Conservation (phyloP, 2,888 invertebrate genomes). For the Amiota mariae region DNA sequence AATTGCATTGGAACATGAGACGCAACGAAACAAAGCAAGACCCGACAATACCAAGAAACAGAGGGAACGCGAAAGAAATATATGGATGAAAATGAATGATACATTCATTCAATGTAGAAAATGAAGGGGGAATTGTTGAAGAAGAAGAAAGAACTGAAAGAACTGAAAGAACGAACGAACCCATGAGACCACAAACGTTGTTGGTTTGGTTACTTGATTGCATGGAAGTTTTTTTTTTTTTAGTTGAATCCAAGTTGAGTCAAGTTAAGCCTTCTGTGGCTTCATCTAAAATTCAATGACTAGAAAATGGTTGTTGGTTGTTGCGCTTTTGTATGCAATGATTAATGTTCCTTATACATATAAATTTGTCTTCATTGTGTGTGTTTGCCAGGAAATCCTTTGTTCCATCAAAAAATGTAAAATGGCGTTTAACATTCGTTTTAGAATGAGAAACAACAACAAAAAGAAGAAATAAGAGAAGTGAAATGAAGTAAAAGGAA, state of each 20-base stretch:
- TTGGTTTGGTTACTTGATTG: background rate
- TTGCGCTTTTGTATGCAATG: slow-evolving; percentile 16
- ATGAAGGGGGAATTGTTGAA: background rate
- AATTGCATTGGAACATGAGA: background rate
- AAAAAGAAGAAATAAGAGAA: too few relatives aligned
- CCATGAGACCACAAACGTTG: slow-evolving; percentile 8
- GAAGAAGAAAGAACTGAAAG: too few relatives aligned
- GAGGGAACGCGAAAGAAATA: background rate
- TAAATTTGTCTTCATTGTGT: background rate
- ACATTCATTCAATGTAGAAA: too few relatives aligned
- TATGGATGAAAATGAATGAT: too few relatives aligned
- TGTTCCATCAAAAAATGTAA: background rate
- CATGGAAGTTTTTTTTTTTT: background rate
- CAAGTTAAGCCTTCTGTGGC: background rate
- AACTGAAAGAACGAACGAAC: background rate
- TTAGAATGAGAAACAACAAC: too few relatives aligned
- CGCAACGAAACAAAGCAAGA: background rate
- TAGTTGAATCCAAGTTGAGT: background rate
- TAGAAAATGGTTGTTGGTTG: slow-evolving; percentile 16
- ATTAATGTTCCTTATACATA: slow-evolving; percentile 5
- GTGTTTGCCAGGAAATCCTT: slow-evolving; percentile 8
- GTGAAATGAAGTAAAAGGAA: background rate
- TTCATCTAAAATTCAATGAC: slow-evolving; percentile 28
- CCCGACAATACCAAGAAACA: slow-evolving; percentile 4
- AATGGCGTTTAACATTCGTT: too few relatives aligned